Evolutionary conservation across 2,797 vertebrate genomes (phyloP), one percentile per base, ranked within the genome.

Genomic region (Morus bassanus): DNA sequence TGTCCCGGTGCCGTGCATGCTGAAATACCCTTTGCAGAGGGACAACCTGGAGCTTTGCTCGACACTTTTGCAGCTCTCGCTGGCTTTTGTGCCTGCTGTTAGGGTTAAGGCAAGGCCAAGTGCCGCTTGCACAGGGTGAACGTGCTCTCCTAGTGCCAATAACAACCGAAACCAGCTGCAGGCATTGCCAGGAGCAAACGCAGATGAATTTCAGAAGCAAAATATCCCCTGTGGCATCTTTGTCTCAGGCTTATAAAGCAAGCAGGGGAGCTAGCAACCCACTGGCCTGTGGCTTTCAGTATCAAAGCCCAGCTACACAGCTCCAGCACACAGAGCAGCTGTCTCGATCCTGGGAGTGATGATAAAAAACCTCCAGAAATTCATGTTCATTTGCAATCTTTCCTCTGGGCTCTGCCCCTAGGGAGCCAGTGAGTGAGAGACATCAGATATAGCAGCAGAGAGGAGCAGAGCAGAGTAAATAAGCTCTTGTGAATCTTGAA

Each of bases 1-100:
- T 8, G 3, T 8, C 19, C 67, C 28, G 0, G 73, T 0, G 35
- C 54, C 7, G 6, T 2, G 18, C 5, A 10, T 0, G 0, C 30
- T 5, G 4, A 64, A 59, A 24, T 30, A 24, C 35, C 28, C 6
- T 43, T n/a, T 18, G 23, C 35, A 11, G 59, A 51, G n/a, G 53
- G 22, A 31, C 1, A 4, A n/a, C 28, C 31, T 1, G 21, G 43
- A 18, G 56, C 61, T 82, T 31, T 8, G 23, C 72, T 63, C 10
- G 0, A 10, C 2, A 0, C 13, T 48, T 43, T 8, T 4, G 12
- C 37, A 4, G 64, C 41, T 63, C 57, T 73, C 1, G 4, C 19
- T 53, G 65, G 10, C 23, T 39, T 68, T 53, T 21, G n/a, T 7
- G 13, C 67, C 61, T 5, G 67, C 50, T 33, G 56, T 2, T 7